Evolutionary conservation across 2,888 invertebrate species (phyloP).

Genomic region (Merodon equestris): DNA sequence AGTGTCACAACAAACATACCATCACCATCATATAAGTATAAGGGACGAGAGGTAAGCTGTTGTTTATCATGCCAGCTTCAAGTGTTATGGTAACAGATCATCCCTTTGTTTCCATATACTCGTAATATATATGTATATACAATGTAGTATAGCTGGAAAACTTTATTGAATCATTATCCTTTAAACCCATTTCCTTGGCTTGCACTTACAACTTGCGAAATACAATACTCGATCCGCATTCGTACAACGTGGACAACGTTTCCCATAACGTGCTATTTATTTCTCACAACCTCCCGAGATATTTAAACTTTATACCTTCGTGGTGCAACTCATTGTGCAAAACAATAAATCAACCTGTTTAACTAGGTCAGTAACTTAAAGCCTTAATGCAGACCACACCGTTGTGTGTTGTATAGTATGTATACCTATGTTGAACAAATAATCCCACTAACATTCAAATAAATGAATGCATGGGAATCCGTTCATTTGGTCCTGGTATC

Average conservation of each 20-base stretch:
- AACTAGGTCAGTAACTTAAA: constrained; percentile 61
- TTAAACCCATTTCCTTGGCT: too few species aligned
- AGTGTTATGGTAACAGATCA: too few species aligned
- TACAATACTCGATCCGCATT: constrained; percentile 51
- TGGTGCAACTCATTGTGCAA: constrained; percentile 66
- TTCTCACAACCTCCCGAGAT: constrained; percentile 38
- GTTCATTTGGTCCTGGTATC: constrained; percentile 38
- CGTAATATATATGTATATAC: too few species aligned
- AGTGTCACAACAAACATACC: constrained; percentile 49
- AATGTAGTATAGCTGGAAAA: too few species aligned
- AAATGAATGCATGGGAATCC: constrained; percentile 53
- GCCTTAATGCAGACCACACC: constrained; percentile 53
- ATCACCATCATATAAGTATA: too few species aligned
- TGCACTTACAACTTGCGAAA: constrained; percentile 9
- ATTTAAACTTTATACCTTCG: constrained; percentile 57
- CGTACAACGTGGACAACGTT: constrained; percentile 34
- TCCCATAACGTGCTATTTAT: constrained; percentile 47
- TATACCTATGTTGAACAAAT: too few species aligned
- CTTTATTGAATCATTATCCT: constrained; percentile 18
- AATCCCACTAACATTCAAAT: constrained; percentile 61
- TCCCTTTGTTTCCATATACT: too few species aligned
- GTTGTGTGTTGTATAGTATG: constrained; percentile 40
- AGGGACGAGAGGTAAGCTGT: not conserved
- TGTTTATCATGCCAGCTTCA: too few species aligned
- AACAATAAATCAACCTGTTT: constrained; percentile 64